Base-by-base conservation (phyloP, 2,797 vertebrate genomes). In the Halcyon chelicuti region DNA sequence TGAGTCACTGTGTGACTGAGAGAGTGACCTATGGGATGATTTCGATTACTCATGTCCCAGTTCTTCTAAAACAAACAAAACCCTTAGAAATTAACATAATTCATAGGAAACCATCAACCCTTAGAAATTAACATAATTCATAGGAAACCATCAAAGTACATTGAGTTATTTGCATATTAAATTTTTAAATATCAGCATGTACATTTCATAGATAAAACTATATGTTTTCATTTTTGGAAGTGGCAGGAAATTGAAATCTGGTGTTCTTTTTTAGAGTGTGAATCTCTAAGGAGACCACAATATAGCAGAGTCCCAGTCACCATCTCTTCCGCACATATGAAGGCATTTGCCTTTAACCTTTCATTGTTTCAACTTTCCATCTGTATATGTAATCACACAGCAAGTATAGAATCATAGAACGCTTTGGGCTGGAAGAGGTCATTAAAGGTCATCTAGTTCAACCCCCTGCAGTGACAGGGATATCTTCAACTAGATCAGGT, bases 1-100 rank as follows among this genome's bases (percentile, higher is more conserved):
- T 97, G 93, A 97, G 90, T 96, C 93, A 95, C 35, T 84, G 29
- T 86, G 61, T 51, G 66, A 72, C 88, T 52, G 4, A 93, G 44
- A 74, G 47, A 91, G 37, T 70, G 85, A 81, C 93, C 66, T 70
- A 86, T 4, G 26, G 66, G 79, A 90, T 93, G 58, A 88, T 90
- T 93, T 95, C 65, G 74, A 91, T 91, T 95, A 87, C 71, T 94
- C 2, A 1, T 2, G 4, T 91, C 79, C 73, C 46, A 75, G 54
- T 81, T 82, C 55, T 62, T 88, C 51, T 86, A 81, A 91, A 94
- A 83, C 23, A 90, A 94, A 78, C 15, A 80, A 67, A 91, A 77
- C 31, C 22, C 49, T 80, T 78, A 62, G 39, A 73, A 93, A 88
- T 61, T 1, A 75, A 14, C 9, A 31, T 62, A 42, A 35, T 35